Percentiles rank a stretch among this genome's conserved stretches.
phyloP scores from a whole-genome alignment of 1,140 invertebrate species.

The Leptopilina clavipes region DNA sequence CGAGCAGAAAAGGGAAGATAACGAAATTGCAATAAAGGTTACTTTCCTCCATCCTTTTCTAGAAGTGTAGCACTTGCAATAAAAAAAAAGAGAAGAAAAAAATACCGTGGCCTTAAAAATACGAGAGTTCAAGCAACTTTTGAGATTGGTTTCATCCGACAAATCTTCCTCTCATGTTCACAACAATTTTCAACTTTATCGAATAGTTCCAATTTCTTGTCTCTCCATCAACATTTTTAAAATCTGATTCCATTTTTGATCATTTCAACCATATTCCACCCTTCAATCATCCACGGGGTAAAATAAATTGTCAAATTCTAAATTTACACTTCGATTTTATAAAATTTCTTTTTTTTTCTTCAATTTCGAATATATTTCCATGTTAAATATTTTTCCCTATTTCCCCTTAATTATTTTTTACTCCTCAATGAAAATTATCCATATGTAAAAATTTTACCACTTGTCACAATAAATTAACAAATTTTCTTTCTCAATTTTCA shows the following conservation, averaged over 20 bases:
- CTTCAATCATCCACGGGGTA: not conserved
- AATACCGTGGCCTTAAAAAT: conserved; percentile 37
- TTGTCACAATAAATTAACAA: not conserved
- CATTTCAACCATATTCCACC: not conserved
- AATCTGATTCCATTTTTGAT: not conserved
- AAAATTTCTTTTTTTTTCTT: too few relatives aligned
- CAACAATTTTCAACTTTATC: conserved; percentile 21
- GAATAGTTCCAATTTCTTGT: conserved; percentile 20
- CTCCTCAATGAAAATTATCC: too few relatives aligned
- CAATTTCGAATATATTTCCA: too few relatives aligned
- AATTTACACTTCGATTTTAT: not conserved
- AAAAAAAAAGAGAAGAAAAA: not conserved
- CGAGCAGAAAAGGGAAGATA: not conserved
- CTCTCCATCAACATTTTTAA: conserved; percentile 20
- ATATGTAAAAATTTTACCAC: too few relatives aligned
- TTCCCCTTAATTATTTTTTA: too few relatives aligned
- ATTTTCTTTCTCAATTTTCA: not conserved
- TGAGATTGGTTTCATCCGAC: conserved; percentile 45
- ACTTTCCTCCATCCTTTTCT: not conserved
- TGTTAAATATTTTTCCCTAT: too few relatives aligned
- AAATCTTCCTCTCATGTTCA: conserved; percentile 42
- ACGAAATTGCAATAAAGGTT: conserved; percentile 5
- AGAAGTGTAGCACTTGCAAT: conserved; percentile 1
- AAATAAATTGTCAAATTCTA: not conserved
- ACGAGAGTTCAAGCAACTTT: conserved; percentile 41